Evolutionary conservation across 2,888 invertebrate species (phyloP), one percentile per base, ranked within the genome.

Genomic region (Timema cristinae): DNA sequence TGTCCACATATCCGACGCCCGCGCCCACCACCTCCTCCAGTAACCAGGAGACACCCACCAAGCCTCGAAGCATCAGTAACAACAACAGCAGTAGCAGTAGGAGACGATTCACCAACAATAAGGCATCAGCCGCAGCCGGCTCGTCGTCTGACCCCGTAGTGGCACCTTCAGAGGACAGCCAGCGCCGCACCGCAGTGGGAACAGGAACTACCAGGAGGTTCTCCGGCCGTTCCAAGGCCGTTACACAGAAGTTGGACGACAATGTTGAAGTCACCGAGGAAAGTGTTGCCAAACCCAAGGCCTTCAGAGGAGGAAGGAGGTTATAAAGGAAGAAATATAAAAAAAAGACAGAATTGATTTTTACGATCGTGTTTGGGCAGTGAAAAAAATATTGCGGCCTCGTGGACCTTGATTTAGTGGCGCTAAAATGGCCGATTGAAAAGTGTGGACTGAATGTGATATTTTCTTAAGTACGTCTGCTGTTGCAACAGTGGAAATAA

Each of bases 71-170:
- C 52, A 15, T 48, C 63, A 32, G 48, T 69, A 66, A 50, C 72
- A 49, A 52, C 69, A 69, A 51, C 67, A 72, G 63, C 69, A 72
- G 48, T 54, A 59, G 68, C 10, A 50, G 72, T 10, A 49, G 74
- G 15, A 48, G 71, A n/a, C 67, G 56, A 66, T 69, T 56, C 71
- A 67, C 61, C 59, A 50, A 50, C 9, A 51, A 48, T 13, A 66
- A 59, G 13, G 70, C 68, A 6, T n/a, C 66, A 1, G 68, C 73
- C 11, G 73, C 73, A 5, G 73, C 70, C 13, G 70, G 71, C 13
- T 69, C 73, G 10, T 70, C 73, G 4, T 52, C 67, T 50, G 74
- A 70, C 13, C 72, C 72, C 10, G 74, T 72, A 13, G 71, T 71
- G 13, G 67, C 71, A 15, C 48, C 70, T 61, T 56, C 51, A 51